Conservation (phyloP, 1,140 invertebrate genomes). For the Eubasilissa regina region DNA sequence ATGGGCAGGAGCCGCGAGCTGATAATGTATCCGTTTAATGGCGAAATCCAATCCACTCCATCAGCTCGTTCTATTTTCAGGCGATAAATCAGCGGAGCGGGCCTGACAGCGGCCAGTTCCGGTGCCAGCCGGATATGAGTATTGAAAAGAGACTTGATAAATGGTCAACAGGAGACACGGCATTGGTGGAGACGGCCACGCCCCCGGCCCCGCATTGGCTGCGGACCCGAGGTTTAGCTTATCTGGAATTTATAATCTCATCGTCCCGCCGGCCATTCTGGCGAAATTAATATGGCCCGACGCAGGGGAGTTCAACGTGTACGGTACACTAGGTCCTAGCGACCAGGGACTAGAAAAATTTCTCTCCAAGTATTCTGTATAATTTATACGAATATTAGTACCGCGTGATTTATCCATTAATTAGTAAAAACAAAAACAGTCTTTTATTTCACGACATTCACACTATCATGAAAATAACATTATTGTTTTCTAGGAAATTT, state of each 20-base stretch:
- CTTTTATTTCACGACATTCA: no score
- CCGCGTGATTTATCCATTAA: no score
- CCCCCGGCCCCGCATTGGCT: background rate
- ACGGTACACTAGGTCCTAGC: no score
- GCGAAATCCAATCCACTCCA: no score
- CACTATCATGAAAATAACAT: no score
- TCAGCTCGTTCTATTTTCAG: background rate
- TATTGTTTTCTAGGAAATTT: no score
- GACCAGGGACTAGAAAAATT: no score
- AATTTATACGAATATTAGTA: no score
- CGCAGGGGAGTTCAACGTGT: background rate
- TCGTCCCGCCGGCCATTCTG: background rate
- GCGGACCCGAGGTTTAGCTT: background rate
- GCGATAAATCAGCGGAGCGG: background rate
- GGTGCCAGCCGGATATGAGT: background rate
- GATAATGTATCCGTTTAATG: no score
- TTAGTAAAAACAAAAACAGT: no score
- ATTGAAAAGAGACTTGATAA: background rate
- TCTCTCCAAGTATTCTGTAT: no score
- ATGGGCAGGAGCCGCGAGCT: no score
- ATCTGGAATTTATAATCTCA: constrained; percentile 18
- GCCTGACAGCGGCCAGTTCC: background rate
- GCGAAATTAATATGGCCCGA: background rate
- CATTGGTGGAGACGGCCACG: constrained; percentile 20
- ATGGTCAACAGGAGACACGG: constrained; percentile 14